These are phyloP conservation scores for Bactericera cockerelli DNA, from an alignment of 1,140 invertebrate species.

Conservation along the genomic window DNA sequence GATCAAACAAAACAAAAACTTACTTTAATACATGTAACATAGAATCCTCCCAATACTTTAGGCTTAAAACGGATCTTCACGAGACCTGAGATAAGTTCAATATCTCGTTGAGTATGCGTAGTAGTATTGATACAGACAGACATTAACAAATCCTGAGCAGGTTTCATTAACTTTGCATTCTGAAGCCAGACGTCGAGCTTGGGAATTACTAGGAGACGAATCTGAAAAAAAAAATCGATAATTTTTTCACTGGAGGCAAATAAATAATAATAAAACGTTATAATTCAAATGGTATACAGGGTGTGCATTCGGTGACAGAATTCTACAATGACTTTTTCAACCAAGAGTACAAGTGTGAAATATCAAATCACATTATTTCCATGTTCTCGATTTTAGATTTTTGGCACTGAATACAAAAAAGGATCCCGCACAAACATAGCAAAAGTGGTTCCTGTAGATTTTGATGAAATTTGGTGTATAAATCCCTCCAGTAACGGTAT, in stretches of 20 bases:
- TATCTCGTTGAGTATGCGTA: constrained; percentile 57
- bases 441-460: too few relatives aligned
- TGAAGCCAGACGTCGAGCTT: constrained; percentile 87
- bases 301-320: too few relatives aligned
- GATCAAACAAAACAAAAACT: too few relatives aligned
- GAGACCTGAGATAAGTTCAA: constrained; percentile 77
- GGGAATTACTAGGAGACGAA: constrained; percentile 62
- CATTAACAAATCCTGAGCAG: constrained; percentile 84
- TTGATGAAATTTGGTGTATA: too few relatives aligned
- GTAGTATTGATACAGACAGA: constrained; percentile 82
- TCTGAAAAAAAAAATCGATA: constrained; percentile 27
- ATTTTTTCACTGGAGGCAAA: neutral
- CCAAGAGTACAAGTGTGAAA: too few relatives aligned
- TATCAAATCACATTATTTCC: too few relatives aligned
- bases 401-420: too few relatives aligned
- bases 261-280: neutral
- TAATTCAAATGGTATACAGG: neutral
- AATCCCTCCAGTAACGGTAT: too few relatives aligned
- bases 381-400: too few relatives aligned
- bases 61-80: constrained; percentile 85
- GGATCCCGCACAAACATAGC: too few relatives aligned
- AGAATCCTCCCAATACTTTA: constrained; percentile 79
- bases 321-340: too few relatives aligned
- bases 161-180: constrained; percentile 80
- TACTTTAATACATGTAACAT: constrained; percentile 65